These are phyloP conservation scores for Zingel zingel DNA, from an alignment of 2,113 vertebrate genomes.

Conservation along the genomic window DNA sequence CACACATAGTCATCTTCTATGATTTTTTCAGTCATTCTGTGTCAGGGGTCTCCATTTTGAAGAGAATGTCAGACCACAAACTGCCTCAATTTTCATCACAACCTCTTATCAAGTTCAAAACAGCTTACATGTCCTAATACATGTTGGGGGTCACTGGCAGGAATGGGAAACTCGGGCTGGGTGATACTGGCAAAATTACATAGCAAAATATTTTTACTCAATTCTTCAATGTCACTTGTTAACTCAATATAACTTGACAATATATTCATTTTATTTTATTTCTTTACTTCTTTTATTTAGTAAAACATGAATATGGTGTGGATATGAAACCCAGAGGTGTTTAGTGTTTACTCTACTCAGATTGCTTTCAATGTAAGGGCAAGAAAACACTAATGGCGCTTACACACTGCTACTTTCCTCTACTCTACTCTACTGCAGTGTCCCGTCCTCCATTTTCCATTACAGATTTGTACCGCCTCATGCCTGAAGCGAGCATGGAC, in stretches of 20 bases:
- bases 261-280: neutral
- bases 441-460: too few relatives aligned
- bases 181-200: neutral
- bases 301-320: neutral
- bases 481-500: too few relatives aligned
- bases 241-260: neutral
- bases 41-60: neutral
- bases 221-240: neutral
- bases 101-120: neutral
- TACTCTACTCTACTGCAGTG: too few relatives aligned
- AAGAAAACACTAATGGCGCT: neutral
- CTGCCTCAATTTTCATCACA: slow-evolving; percentile 12
- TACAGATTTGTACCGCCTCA: too few relatives aligned
- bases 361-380: neutral
- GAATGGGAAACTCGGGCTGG: neutral
- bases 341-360: neutral
- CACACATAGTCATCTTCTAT: neutral
- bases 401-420: too few relatives aligned
- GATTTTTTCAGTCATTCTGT: neutral
- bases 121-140: neutral
- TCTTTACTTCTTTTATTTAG: neutral
- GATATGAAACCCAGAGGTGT: neutral
- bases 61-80: neutral
- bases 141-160: neutral
- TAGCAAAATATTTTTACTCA: neutral